These are phyloP conservation scores for Corvus hawaiiensis DNA, from an alignment of 2,113 vertebrate genomes.

Conservation along the genomic window DNA sequence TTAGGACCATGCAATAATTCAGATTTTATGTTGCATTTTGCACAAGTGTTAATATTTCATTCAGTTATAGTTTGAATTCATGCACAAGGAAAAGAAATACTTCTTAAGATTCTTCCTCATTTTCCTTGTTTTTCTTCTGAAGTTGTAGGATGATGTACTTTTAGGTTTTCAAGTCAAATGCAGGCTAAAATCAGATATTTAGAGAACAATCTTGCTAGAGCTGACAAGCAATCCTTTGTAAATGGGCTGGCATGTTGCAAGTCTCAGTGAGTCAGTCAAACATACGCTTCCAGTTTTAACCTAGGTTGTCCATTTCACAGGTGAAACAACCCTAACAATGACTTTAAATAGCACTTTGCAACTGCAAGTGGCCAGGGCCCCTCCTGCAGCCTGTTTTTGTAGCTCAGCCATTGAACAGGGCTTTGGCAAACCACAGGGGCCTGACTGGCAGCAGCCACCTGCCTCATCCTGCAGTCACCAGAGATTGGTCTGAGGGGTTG, in stretches of 20 bases:
- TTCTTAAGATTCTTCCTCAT: background rate
- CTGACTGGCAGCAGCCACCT: background rate
- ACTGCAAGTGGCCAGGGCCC: too few relatives aligned
- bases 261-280: background rate
- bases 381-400: background rate
- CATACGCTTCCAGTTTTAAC: background rate
- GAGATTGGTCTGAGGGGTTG: background rate
- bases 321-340: background rate
- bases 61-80: background rate
- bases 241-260: background rate
- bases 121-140: background rate
- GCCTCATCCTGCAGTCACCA: background rate
- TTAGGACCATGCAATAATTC: background rate
- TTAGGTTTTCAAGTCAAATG: background rate
- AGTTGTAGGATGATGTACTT: background rate
- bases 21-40: background rate
- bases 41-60: background rate
- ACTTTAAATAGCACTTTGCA: background rate
- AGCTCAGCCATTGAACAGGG: background rate
- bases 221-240: background rate
- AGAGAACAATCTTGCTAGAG: background rate
- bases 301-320: background rate
- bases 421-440: background rate
- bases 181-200: background rate
- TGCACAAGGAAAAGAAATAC: fast-evolving